Evolutionary conservation across 1,140 invertebrate genomes (phyloP).

Genomic region (Latrodectus geometricus): DNA sequence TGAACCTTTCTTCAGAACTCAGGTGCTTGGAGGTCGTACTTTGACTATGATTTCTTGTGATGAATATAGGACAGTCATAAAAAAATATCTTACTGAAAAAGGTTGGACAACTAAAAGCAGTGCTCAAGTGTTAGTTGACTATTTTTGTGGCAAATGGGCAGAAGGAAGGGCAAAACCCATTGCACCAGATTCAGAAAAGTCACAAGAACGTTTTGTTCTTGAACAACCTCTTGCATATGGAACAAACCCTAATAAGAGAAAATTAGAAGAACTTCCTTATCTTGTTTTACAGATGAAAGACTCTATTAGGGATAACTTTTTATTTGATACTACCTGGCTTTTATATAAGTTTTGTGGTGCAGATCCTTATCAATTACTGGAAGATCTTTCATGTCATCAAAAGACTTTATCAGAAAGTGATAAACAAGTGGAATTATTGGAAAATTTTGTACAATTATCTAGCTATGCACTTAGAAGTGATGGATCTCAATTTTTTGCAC

Average conservation of each 20-base stretch:
- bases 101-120: constrained; percentile 15
- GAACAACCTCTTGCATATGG: constrained; percentile 64
- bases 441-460: constrained; percentile 76
- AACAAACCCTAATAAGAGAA: constrained; percentile 81
- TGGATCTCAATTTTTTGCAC: constrained; percentile 80
- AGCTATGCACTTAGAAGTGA: constrained; percentile 79
- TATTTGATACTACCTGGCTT: constrained; percentile 80
- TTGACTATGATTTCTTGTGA: constrained; percentile 42
- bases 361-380: constrained; percentile 74
- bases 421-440: constrained; percentile 74
- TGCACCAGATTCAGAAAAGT: constrained; percentile 31
- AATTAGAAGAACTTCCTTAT: constrained; percentile 84
- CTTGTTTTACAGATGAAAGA: constrained; percentile 72
- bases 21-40: constrained; percentile 50
- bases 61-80: constrained; percentile 39
- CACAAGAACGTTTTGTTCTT: constrained; percentile 64
- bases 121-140: constrained; percentile 46
- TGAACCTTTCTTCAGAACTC: constrained; percentile 42
- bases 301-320: constrained; percentile 65
- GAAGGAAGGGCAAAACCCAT: constrained; percentile 38
- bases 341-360: constrained; percentile 80
- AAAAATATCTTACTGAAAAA: constrained; percentile 44
- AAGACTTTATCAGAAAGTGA: constrained; percentile 63
- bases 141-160: constrained; percentile 56
- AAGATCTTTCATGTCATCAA: constrained; percentile 74